phyloP scores from a whole-genome alignment of 2,888 invertebrate species.

The Leptogaster cylindrica region DNA sequence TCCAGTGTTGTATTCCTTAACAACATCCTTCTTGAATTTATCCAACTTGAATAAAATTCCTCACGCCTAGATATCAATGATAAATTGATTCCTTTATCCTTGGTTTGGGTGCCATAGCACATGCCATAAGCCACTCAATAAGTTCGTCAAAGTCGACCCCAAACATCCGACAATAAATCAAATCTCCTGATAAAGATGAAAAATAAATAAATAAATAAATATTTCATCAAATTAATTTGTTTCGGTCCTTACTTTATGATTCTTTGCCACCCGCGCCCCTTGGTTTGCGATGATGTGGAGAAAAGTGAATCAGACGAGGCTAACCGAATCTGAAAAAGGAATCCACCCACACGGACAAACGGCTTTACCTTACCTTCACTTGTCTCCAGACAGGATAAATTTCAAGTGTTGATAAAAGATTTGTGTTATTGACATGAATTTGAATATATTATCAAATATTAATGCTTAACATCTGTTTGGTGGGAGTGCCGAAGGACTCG shows the following conservation, averaged over 20 bases:
- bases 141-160: background rate
- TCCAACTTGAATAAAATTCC: background rate
- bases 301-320: too few relatives aligned
- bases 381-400: background rate
- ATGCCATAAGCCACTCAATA: background rate
- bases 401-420: background rate
- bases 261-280: background rate
- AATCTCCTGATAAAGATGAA: background rate
- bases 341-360: too few relatives aligned
- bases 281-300: too few relatives aligned
- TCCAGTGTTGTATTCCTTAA: too few relatives aligned
- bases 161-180: background rate
- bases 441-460: background rate
- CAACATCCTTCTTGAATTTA: too few relatives aligned
- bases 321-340: too few relatives aligned
- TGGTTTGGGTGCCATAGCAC: background rate
- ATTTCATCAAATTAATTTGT: slow-evolving; percentile 1
- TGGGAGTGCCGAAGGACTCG: background rate
- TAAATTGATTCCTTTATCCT: background rate
- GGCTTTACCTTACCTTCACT: background rate
- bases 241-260: background rate
- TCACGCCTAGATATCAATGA: background rate
- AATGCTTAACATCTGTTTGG: background rate
- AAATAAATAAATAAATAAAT: too few relatives aligned
- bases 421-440: background rate